Percentiles rank a stretch among this genome's conserved stretches.
These are phyloP conservation scores for Maylandia zebra DNA, from an alignment of 2,113 vertebrate genomes.

Conservation along the genomic window DNA sequence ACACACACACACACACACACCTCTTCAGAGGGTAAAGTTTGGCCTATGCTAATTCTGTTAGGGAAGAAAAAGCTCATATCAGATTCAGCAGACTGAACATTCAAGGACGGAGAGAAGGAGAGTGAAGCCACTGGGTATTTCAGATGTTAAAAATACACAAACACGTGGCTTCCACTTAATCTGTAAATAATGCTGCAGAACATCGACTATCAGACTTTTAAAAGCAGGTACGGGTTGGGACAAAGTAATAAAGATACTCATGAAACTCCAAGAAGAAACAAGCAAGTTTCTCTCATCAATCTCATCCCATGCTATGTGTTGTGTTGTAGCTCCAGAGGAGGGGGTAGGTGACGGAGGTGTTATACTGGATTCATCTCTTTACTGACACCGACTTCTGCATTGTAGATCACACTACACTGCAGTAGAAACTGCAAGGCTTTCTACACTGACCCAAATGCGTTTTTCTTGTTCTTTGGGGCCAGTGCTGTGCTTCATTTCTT, in stretches of 20 bases:
- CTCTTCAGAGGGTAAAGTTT: background rate
- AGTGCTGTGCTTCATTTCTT: conserved; percentile 2
- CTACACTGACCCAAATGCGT: conserved; percentile 50
- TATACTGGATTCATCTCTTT: background rate
- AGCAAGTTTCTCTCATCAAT: background rate
- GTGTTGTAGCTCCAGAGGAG: background rate
- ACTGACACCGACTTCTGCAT: background rate
- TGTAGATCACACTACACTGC: background rate
- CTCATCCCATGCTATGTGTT: background rate
- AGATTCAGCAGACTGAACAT: conserved; percentile 13
- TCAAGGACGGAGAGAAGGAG: background rate
- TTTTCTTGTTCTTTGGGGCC: conserved; percentile 51
- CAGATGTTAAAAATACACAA: background rate
- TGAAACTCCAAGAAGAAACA: background rate
- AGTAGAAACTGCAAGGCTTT: background rate
- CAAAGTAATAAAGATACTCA: background rate
- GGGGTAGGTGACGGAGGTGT: background rate
- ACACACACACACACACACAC: background rate
- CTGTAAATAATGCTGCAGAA: background rate
- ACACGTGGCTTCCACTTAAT: conserved; percentile 19
- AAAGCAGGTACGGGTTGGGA: background rate
- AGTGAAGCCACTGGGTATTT: background rate
- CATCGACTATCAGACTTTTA: background rate
- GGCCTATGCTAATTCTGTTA: background rate
- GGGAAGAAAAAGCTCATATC: background rate